Evolutionary conservation across 2,797 vertebrate genomes (phyloP).

Genomic region (Enteromius paludinosus): DNA sequence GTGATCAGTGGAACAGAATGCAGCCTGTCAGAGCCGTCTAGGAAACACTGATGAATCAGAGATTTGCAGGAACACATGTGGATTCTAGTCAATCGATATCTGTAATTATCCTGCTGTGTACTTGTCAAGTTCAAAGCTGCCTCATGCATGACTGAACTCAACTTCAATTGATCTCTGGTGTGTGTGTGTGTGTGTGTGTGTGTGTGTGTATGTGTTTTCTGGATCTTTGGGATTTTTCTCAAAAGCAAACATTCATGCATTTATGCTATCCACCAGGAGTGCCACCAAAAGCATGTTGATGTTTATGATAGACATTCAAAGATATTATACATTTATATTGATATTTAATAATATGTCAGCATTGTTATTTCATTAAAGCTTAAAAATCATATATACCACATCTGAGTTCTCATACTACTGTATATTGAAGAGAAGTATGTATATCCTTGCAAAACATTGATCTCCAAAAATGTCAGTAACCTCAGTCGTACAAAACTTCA

Average conservation of each 20-base stretch:
- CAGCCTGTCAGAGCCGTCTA: background rate
- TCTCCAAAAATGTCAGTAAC: background rate
- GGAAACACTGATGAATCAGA: conserved; percentile 4
- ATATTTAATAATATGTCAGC: background rate
- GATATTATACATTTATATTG: background rate
- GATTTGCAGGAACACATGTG: background rate
- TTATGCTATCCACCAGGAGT: background rate
- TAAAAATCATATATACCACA: background rate
- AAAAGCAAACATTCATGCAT: background rate
- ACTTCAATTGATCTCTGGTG: conserved; percentile 3
- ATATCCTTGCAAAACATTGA: background rate
- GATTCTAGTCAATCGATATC: conserved; percentile 30
- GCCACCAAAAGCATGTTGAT: background rate
- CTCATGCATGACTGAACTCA: background rate
- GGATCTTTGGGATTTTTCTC: background rate
- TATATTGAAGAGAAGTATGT: background rate
- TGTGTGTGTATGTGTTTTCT: conserved; percentile 3
- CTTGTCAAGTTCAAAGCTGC: conserved; percentile 21
- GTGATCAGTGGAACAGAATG: background rate
- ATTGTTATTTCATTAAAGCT: background rate
- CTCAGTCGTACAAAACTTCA: background rate
- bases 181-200: conserved; percentile 1
- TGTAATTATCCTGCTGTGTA: conserved; percentile 28
- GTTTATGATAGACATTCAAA: background rate
- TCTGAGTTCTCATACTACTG: background rate